Evolutionary conservation across 2,797 vertebrate species (phyloP).

Genomic region (Sciurus carolinensis): DNA sequence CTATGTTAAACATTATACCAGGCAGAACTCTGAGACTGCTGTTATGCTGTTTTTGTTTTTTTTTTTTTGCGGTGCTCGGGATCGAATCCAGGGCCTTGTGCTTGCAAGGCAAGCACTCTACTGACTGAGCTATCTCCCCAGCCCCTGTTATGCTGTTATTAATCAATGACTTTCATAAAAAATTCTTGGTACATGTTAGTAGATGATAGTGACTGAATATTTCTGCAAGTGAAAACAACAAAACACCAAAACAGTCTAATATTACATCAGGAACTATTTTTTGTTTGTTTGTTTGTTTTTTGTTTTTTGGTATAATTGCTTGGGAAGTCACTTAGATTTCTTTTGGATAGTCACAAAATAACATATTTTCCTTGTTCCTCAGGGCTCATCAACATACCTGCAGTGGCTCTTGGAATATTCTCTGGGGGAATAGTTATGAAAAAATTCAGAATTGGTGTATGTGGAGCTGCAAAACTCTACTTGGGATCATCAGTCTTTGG

Average conservation of each 20-base stretch:
- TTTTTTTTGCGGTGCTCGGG: no score
- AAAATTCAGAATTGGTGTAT: constrained; percentile 92
- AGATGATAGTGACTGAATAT: background rate
- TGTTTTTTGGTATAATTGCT: background rate
- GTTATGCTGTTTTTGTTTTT: background rate
- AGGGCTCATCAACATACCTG: constrained; percentile 98
- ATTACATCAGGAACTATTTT: background rate
- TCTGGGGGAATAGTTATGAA: constrained; percentile 96
- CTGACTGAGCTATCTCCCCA: no score
- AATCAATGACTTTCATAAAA: background rate
- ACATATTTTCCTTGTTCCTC: constrained; percentile 63
- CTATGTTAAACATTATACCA: background rate
- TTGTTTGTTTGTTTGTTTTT: background rate
- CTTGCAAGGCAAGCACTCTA: no score
- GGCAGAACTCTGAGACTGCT: background rate
- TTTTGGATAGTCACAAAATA: background rate
- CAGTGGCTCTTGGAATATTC: constrained; percentile 97
- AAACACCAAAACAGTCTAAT: background rate
- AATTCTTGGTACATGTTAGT: background rate
- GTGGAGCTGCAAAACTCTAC: constrained; percentile 94
- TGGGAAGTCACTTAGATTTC: background rate
- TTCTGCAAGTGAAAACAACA: constrained; percentile 19
- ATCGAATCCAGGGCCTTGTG: no score
- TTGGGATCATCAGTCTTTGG: constrained; percentile 94
- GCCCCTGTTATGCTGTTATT: background rate